Percentiles rank a stretch among this genome's conserved stretches.
Conservation (phyloP, 2,113 vertebrate species). For the Syngnathoides biaculeatus region DNA sequence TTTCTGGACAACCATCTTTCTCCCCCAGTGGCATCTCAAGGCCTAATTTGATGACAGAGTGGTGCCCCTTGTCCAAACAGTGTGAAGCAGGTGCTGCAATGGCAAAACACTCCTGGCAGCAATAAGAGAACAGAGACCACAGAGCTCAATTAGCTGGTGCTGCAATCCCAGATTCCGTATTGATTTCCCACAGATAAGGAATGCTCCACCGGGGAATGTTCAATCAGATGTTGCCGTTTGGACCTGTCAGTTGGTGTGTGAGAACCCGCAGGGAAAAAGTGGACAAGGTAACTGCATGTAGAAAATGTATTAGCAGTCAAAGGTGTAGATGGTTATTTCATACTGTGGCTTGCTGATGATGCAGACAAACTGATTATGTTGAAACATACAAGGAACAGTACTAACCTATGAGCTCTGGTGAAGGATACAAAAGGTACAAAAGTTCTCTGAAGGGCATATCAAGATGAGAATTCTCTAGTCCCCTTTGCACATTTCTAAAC, state of each 20-base stretch:
- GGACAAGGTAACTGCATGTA: constrained; percentile 39
- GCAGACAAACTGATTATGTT: constrained; percentile 44
- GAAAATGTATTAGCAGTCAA: constrained; percentile 51
- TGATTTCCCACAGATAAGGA: constrained; percentile 73
- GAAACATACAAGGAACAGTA: constrained; percentile 30
- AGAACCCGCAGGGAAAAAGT: constrained; percentile 36
- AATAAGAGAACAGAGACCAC: constrained; percentile 66
- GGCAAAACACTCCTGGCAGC: constrained; percentile 71
- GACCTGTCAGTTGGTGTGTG: constrained; percentile 33
- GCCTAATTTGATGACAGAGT: constrained; percentile 48
- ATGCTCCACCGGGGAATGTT: constrained; percentile 74
- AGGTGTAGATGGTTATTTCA: constrained; percentile 52
- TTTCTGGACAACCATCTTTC: constrained; percentile 20
- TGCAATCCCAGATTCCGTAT: constrained; percentile 72
- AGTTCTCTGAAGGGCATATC: constrained; percentile 61
- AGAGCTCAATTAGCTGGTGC: constrained; percentile 73
- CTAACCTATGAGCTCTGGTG: constrained; percentile 34
- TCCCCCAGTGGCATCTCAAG: constrained; percentile 46
- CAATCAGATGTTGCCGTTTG: constrained; percentile 66
- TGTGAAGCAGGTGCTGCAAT: constrained; percentile 66
- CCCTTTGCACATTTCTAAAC: constrained; percentile 36
- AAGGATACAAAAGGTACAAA: constrained; percentile 34
- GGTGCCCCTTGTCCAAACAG: constrained; percentile 39
- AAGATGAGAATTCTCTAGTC: constrained; percentile 61
- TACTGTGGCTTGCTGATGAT: constrained; percentile 25